These are phyloP conservation scores for Phalacrocorax pelagicus DNA, from an alignment of 2,113 vertebrate species.

Conservation along the genomic window DNA sequence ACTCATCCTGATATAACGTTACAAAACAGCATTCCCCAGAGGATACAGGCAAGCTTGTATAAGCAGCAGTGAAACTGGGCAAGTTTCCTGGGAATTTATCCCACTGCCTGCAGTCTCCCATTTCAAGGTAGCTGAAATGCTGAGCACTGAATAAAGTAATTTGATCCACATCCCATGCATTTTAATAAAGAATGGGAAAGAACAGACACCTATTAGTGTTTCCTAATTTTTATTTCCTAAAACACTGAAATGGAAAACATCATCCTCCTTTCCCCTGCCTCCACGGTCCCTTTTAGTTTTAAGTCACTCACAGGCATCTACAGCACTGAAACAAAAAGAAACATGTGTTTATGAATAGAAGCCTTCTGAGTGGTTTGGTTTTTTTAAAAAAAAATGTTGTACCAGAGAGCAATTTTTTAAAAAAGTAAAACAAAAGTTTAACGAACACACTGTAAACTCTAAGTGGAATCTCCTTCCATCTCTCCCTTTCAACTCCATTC, in stretches of 20 bases:
- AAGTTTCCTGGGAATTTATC: neutral
- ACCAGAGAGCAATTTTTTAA: neutral
- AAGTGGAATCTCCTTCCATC: neutral
- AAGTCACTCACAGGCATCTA: neutral
- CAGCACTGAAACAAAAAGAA: neutral
- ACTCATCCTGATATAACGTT: neutral
- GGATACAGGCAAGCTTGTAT: constrained; percentile 11
- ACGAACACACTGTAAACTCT: neutral
- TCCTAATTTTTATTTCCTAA: constrained; percentile 42
- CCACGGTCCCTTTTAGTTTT: neutral
- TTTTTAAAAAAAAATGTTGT: neutral
- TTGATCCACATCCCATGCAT: constrained; percentile 27
- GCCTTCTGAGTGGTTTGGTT: neutral
- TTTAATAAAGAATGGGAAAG: constrained; percentile 29
- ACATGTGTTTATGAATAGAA: neutral
- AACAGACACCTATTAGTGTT: constrained; percentile 4
- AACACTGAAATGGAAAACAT: neutral
- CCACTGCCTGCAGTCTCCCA: constrained; percentile 31
- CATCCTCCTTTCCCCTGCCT: neutral
- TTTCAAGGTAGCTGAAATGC: constrained; percentile 48
- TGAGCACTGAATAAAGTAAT: neutral
- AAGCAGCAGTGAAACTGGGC: constrained; percentile 36
- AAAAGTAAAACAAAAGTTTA: neutral
- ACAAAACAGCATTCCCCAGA: neutral
- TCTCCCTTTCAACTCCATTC: neutral